phyloP scores from a whole-genome alignment of 2,888 invertebrate genomes.

The Platerodrilus igneus region DNA sequence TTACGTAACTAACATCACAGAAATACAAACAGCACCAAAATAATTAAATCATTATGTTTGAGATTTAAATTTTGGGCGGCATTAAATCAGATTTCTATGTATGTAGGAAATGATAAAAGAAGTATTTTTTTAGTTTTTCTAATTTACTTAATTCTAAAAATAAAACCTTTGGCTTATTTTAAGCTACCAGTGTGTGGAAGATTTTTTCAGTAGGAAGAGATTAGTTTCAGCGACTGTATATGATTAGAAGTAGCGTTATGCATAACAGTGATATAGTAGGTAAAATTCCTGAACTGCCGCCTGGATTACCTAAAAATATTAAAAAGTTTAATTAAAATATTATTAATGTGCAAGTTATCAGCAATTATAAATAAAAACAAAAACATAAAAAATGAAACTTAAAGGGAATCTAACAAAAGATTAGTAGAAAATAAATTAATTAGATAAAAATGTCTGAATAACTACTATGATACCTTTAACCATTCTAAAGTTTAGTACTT shows the following conservation, averaged over 20 bases:
- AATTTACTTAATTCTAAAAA: slow-evolving; percentile 28
- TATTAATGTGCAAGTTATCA: not conserved
- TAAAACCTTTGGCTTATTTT: slow-evolving; percentile 34
- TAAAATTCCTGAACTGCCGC: slow-evolving; percentile 8
- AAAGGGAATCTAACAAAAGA: not conserved
- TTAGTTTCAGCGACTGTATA: slow-evolving; percentile 28
- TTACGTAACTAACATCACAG: slow-evolving; percentile 24
- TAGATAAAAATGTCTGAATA: too few relatives aligned
- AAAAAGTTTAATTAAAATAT: slow-evolving; percentile 1
- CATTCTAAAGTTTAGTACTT: not conserved
- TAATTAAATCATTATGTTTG: slow-evolving; percentile 14
- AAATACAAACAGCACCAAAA: slow-evolving; percentile 23
- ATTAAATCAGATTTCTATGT: slow-evolving; percentile 19
- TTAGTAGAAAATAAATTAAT: not conserved
- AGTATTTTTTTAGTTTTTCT: slow-evolving; percentile 21
- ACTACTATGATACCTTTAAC: too few relatives aligned
- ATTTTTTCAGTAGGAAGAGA: slow-evolving; percentile 24
- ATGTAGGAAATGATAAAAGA: slow-evolving; percentile 7
- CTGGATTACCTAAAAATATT: slow-evolving; percentile 12
- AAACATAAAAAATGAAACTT: not conserved
- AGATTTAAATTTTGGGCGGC: slow-evolving; percentile 13
- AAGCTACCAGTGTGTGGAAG: slow-evolving; percentile 42
- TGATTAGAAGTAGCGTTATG: slow-evolving; percentile 27
- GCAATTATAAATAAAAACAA: not conserved
- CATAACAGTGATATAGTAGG: slow-evolving; percentile 25